These are phyloP conservation scores for Opisthograptis luteolata DNA, from an alignment of 2,888 invertebrate species.

Conservation along the genomic window DNA sequence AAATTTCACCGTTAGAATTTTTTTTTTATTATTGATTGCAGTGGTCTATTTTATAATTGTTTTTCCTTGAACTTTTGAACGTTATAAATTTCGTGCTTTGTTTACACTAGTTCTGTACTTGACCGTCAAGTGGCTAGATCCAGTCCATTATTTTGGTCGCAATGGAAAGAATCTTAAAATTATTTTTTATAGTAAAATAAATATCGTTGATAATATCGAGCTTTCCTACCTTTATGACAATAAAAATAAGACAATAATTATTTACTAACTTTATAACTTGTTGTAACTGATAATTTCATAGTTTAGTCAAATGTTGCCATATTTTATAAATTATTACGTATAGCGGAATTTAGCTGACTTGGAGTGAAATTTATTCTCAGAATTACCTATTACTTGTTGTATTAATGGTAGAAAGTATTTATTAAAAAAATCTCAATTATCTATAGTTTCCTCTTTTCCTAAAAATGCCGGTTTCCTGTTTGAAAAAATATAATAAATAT, in stretches of 20 bases:
- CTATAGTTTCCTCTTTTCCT: background rate
- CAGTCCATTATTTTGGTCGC: too few species aligned
- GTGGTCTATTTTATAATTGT: conserved; percentile 8
- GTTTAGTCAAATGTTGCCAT: conserved; percentile 38
- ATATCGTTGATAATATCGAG: too few species aligned
- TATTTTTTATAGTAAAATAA: too few species aligned
- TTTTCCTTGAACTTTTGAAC: background rate
- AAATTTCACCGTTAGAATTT: conserved; percentile 17
- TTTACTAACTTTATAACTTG: conserved; percentile 42
- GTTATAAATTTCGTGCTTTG: background rate
- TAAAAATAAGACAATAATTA: conserved; percentile 47
- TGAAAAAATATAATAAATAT: too few species aligned
- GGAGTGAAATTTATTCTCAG: background rate
- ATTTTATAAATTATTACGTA: conserved; percentile 9
- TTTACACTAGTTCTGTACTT: conserved; percentile 12
- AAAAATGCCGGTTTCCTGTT: too few species aligned
- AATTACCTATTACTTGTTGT: background rate
- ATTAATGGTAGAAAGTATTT: background rate
- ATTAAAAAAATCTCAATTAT: background rate
- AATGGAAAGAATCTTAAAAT: too few species aligned
- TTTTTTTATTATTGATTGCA: background rate
- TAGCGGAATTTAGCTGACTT: background rate
- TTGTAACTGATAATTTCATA: conserved; percentile 28
- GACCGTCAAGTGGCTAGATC: conserved; percentile 8
- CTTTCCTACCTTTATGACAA: conserved; percentile 76